These are phyloP conservation scores for Emydoidea blandingii DNA, from an alignment of 2,797 vertebrate genomes.

Conservation along the genomic window DNA sequence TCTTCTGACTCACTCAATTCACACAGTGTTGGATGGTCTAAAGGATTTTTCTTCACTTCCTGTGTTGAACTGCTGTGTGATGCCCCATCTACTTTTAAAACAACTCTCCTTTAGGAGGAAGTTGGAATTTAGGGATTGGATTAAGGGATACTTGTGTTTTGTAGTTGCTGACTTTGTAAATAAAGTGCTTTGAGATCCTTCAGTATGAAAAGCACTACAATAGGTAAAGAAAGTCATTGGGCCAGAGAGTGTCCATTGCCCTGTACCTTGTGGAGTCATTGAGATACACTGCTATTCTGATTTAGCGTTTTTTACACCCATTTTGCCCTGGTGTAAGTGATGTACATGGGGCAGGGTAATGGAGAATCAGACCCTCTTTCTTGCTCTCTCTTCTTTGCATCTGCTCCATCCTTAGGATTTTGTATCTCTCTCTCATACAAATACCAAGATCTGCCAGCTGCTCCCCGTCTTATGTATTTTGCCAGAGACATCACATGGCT, in stretches of 20 bases:
- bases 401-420: not conserved
- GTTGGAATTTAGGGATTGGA: too few species aligned
- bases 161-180: not conserved
- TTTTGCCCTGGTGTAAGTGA: not conserved
- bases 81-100: not conserved
- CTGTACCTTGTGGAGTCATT: not conserved
- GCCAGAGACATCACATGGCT: not conserved
- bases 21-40: not conserved
- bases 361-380: not conserved
- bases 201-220: not conserved
- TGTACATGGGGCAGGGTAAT: not conserved
- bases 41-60: not conserved
- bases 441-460: not conserved
- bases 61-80: not conserved
- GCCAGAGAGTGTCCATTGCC: not conserved
- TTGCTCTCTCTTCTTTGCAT: not conserved
- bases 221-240: too few species aligned
- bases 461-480: not conserved
- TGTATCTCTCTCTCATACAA: not conserved
- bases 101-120: not conserved
- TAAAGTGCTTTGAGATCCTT: not conserved
- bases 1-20: not conserved
- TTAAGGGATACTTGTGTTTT: too few species aligned
- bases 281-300: not conserved
- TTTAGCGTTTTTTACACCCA: not conserved